These are phyloP conservation scores for Panulirus ornatus DNA, from an alignment of 1,140 invertebrate genomes.

Conservation along the genomic window DNA sequence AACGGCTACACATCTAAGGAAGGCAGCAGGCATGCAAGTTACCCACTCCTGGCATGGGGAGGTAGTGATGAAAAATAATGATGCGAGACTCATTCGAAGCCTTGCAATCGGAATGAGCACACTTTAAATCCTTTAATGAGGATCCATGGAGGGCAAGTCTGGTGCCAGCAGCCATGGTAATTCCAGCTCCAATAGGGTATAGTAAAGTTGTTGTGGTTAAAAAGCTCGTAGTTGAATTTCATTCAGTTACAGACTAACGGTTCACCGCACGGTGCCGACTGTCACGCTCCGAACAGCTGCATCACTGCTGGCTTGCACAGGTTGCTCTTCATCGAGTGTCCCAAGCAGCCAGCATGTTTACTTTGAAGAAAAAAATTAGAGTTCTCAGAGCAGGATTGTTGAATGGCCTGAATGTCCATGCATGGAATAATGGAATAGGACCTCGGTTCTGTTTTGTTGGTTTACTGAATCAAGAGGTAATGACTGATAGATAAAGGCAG, in stretches of 20 bases:
- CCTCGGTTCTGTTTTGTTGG: slow-evolving; percentile 81
- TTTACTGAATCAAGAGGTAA: slow-evolving; percentile 84
- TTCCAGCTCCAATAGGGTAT: too few species aligned
- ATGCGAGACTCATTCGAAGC: slow-evolving; percentile 83
- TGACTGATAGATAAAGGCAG: too few species aligned
- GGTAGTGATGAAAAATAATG: slow-evolving; percentile 93
- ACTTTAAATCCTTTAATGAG: slow-evolving; percentile 87
- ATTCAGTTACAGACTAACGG: too few species aligned
- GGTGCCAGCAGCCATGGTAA: too few species aligned
- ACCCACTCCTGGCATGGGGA: slow-evolving; percentile 89
- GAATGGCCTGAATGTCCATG: slow-evolving; percentile 78
- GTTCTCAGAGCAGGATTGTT: slow-evolving; percentile 87
- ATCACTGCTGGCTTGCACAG: too few species aligned
- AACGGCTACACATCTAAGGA: slow-evolving; percentile 92
- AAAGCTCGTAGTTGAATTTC: too few species aligned
- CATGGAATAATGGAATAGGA: slow-evolving; percentile 78
- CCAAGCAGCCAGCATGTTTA: too few species aligned
- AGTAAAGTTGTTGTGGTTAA: too few species aligned
- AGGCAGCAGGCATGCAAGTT: slow-evolving; percentile 93
- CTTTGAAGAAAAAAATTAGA: slow-evolving; percentile 84
- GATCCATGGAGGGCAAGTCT: too few species aligned
- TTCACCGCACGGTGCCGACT: too few species aligned
- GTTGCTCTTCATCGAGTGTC: slow-evolving; percentile 81
- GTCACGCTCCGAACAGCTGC: too few species aligned
- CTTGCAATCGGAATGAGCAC: slow-evolving; percentile 92